Base-by-base conservation (phyloP, 2,113 vertebrate genomes). In the Myxocyprinus asiaticus region DNA sequence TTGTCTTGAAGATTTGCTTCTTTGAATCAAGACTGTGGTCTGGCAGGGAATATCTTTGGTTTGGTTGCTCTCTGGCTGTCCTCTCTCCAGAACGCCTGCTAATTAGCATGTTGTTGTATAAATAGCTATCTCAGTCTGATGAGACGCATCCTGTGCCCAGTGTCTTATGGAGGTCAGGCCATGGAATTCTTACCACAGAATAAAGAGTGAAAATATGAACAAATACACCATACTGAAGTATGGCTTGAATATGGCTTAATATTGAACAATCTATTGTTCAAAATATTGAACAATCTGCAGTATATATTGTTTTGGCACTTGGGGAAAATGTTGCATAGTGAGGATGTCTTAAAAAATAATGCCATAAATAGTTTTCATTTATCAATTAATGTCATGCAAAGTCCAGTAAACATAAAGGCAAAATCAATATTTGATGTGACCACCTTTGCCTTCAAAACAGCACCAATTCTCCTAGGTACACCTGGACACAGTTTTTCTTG, bases 81-180 rank as follows among this genome's bases (percentile, higher is more conserved):
- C 3, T 33, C 77, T 70, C 67, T 59, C 66, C 48, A 65, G 64
- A 64, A 73, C 6, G 72, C 72, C 72, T 77, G 72, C 61, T 83
- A 72, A 83, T 83, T 83, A 83, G 72, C 82, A 79, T 83, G 78
- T 64, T 55, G 15, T 69, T 66, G 67, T 83, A 83, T 76, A 83
- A 83, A 83, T 83, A 83, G 82, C 53, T 62, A 6, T 42, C 78
- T 50, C 63, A 0, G 78, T 33, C 72, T 76, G 66, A 56, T 22
- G 61, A 77, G 17, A 47, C 71, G 50, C 58, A 75, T 75, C 53
- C 33, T 73, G 69, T 67, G 59, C 59, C 45, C 42, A 51, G 53
- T 8, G 11, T 61, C 43, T 50, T 50, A 64, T 50, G 45, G 11
- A 43, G 63, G 80, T 80, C 72, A 66, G 50, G n/a, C 67, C 65